These are phyloP conservation scores for Morpho deidamia DNA, from an alignment of 2,888 invertebrate species.

Conservation along the genomic window DNA sequence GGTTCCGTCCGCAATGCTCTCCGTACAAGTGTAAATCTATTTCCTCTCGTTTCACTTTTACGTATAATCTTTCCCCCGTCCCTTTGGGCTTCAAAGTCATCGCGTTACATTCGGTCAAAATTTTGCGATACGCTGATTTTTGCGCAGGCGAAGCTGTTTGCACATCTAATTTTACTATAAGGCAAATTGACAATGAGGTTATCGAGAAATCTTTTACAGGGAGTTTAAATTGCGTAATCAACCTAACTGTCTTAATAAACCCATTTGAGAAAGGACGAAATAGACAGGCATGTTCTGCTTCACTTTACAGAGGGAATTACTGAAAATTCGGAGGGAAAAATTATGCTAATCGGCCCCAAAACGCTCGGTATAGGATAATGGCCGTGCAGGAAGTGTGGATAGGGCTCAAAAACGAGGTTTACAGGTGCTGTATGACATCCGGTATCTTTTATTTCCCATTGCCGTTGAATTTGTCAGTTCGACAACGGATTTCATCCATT, in stretches of 20 bases:
- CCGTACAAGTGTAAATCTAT: too few relatives aligned
- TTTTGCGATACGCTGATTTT: too few relatives aligned
- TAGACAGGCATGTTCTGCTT: slow-evolving; percentile 13
- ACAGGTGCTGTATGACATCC: slow-evolving; percentile 19
- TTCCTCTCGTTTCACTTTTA: too few relatives aligned
- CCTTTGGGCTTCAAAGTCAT: too few relatives aligned
- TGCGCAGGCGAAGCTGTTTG: too few relatives aligned
- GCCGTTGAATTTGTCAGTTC: slow-evolving; percentile 11
- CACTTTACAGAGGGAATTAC: slow-evolving; percentile 26
- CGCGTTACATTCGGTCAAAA: too few relatives aligned
- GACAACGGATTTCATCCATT: slow-evolving; percentile 3
- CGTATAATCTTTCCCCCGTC: too few relatives aligned
- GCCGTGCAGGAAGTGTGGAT: slow-evolving; percentile 20
- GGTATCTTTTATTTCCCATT: slow-evolving; percentile 19
- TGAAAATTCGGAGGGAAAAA: slow-evolving; percentile 32
- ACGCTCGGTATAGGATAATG: slow-evolving; percentile 25
- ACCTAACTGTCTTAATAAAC: slow-evolving; percentile 14
- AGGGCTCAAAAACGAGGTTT: slow-evolving; percentile 25
- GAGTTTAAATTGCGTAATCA: not conserved
- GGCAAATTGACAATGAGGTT: too few relatives aligned
- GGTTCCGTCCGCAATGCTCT: too few relatives aligned
- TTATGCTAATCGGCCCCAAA: slow-evolving; percentile 32
- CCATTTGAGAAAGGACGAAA: slow-evolving; percentile 19
- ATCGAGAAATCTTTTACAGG: too few relatives aligned
- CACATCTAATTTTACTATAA: too few relatives aligned